These are phyloP conservation scores for Benthochromis sp. DNA, from an alignment of 2,113 vertebrate genomes.

Conservation along the genomic window DNA sequence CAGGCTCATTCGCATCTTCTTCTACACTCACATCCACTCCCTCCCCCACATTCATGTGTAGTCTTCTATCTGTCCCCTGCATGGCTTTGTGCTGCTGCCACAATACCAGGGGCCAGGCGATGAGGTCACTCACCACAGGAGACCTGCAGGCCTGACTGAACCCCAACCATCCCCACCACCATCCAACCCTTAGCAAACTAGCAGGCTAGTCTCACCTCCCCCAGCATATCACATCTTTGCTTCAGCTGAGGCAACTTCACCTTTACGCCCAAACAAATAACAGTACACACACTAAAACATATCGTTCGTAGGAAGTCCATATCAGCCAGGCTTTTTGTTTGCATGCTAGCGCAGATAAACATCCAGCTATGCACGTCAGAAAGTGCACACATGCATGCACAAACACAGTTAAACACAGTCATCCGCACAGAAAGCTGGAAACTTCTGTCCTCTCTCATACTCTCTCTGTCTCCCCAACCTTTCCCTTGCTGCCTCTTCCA, in stretches of 20 bases:
- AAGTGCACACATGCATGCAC: background rate
- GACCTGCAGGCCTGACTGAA: slow-evolving; percentile 65
- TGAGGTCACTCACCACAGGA: slow-evolving; percentile 70
- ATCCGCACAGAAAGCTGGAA: slow-evolving; percentile 16
- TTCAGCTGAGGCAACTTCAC: background rate
- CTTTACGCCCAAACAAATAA: background rate
- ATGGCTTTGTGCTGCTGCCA: slow-evolving; percentile 65
- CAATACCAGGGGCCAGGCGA: slow-evolving; percentile 65
- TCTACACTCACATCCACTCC: slow-evolving; percentile 33
- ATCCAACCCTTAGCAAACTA: background rate
- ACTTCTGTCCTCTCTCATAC: slow-evolving; percentile 37
- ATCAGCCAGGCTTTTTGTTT: background rate
- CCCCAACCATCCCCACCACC: slow-evolving; percentile 41
- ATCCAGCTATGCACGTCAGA: background rate
- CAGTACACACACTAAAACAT: background rate
- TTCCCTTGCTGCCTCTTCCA: slow-evolving; percentile 27
- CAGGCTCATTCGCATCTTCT: slow-evolving; percentile 40
- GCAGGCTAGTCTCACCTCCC: slow-evolving; percentile 10
- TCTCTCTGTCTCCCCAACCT: slow-evolving; percentile 22
- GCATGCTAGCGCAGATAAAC: background rate
- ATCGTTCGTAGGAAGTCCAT: background rate
- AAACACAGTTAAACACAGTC: background rate
- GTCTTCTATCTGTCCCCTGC: slow-evolving; percentile 48
- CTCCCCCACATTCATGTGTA: slow-evolving; percentile 48
- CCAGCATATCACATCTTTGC: slow-evolving; percentile 4